Conservation (phyloP, 2,113 vertebrate genomes). For the Myiopsitta monachus region DNA sequence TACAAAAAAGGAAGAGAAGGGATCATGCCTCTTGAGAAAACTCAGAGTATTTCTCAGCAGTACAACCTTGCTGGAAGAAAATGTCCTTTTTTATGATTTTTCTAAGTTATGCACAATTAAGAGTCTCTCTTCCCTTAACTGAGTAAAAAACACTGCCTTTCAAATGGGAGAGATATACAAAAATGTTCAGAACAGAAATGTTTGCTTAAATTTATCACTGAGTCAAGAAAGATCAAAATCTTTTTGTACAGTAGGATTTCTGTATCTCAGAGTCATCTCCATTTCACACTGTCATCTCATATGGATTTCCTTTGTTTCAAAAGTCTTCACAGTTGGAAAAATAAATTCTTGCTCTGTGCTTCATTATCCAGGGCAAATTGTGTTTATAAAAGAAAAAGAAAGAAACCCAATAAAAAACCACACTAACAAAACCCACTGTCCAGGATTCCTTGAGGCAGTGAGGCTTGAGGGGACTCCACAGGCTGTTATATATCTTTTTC, state of each 20-base stretch:
- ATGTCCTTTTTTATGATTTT: background rate
- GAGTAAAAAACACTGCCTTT: background rate
- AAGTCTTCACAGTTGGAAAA: background rate
- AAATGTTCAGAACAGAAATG: slow-evolving; percentile 7
- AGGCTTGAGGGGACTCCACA: background rate
- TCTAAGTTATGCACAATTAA: background rate
- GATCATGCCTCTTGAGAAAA: background rate
- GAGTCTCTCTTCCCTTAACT: background rate
- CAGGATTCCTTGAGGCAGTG: background rate
- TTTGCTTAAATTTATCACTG: background rate
- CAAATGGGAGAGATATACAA: background rate
- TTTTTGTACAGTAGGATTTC: background rate
- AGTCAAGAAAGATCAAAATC: background rate
- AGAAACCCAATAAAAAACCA: background rate
- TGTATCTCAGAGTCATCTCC: background rate
- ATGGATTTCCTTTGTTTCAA: background rate
- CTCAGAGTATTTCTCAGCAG: background rate
- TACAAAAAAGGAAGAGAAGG: background rate
- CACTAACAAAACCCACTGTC: background rate
- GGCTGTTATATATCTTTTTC: background rate
- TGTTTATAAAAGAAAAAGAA: background rate
- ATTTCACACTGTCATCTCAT: background rate
- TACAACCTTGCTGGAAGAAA: background rate
- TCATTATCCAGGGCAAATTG: background rate
- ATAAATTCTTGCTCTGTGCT: background rate